A percentile compares a stretch with the other conserved stretches of the same genome.
These are phyloP conservation scores for Pionites leucogaster DNA, from an alignment of 2,113 vertebrate species.

Conservation along the genomic window DNA sequence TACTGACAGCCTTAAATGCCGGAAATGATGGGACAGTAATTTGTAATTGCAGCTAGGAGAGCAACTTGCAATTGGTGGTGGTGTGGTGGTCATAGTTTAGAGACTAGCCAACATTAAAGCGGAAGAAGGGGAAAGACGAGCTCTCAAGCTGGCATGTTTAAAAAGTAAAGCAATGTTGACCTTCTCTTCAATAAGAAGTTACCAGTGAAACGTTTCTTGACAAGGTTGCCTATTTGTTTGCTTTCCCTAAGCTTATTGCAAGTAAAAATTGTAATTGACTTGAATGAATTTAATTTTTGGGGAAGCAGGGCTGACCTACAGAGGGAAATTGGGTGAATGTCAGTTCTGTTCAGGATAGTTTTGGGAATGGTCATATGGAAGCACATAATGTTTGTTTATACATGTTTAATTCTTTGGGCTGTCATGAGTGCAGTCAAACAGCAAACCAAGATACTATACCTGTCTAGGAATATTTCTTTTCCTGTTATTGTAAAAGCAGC, in stretches of 20 bases:
- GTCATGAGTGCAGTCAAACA: neutral
- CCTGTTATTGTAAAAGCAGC: neutral
- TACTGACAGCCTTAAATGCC: conserved; percentile 1
- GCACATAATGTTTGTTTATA: neutral
- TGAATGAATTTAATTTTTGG: neutral
- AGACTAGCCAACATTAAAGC: neutral
- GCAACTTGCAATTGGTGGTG: neutral
- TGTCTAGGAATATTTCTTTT: neutral
- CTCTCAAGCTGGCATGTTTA: neutral
- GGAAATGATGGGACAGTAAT: conserved; percentile 9
- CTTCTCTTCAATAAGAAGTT: neutral
- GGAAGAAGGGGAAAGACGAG: neutral
- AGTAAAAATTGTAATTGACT: neutral
- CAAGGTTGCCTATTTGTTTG: neutral
- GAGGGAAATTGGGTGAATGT: neutral
- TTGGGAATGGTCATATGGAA: neutral
- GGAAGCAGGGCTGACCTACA: rapidly evolving
- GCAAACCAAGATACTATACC: neutral
- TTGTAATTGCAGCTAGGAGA: conserved; percentile 27
- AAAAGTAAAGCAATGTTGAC: neutral
- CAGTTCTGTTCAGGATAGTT: neutral
- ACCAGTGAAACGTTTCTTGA: neutral
- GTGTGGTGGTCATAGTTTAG: neutral
- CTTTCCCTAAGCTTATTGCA: neutral
- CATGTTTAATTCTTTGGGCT: neutral